Conservation (phyloP, 2,888 invertebrate genomes). For the Theretra japonica region DNA sequence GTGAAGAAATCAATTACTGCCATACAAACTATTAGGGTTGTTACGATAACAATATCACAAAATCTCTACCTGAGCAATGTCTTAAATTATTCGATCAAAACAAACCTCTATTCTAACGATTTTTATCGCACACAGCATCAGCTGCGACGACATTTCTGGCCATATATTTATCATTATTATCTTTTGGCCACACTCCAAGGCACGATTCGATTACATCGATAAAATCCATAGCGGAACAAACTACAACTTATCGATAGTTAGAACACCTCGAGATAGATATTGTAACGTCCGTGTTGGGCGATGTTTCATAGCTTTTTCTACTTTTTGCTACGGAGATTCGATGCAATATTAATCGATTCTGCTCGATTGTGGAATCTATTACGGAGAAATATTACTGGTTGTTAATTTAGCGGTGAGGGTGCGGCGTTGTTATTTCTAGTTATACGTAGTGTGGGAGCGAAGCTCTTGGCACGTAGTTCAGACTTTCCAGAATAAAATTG, state of each 20-base stretch:
- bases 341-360: neutral
- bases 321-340: neutral
- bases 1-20: too few relatives aligned
- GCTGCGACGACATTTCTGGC: conserved; percentile 25
- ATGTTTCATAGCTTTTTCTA: conserved; percentile 16
- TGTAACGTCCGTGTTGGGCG: neutral
- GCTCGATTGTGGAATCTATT: neutral
- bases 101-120: neutral
- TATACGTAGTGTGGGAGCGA: too few relatives aligned
- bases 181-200: conserved; percentile 48
- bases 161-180: conserved; percentile 46
- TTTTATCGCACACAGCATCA: conserved; percentile 24
- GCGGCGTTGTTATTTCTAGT: too few relatives aligned
- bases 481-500: too few relatives aligned
- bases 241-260: conserved; percentile 30
- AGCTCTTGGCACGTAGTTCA: too few relatives aligned
- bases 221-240: conserved; percentile 33
- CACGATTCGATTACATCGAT: conserved; percentile 47
- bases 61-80: neutral
- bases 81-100: neutral
- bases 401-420: too few relatives aligned
- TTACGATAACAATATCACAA: neutral
- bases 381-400: too few relatives aligned
- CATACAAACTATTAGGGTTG: too few relatives aligned
- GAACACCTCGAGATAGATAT: conserved; percentile 27